Conservation (phyloP, 2,797 vertebrate genomes). For the Pseudotriccus pelzelni region DNA sequence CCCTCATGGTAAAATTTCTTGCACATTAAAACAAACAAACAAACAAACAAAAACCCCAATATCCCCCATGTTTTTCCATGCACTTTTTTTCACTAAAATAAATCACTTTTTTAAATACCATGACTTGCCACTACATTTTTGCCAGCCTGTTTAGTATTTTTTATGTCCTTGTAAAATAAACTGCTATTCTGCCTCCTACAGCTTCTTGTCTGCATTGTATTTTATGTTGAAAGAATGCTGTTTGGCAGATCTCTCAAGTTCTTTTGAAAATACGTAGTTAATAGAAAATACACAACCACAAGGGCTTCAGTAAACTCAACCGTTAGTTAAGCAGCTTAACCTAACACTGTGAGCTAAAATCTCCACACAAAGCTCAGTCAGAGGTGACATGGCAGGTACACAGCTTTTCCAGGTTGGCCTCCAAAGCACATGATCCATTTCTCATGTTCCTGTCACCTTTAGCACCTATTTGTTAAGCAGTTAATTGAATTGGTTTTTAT, state of each 20-base stretch:
- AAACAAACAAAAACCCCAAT: neutral
- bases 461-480: neutral
- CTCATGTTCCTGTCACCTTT: neutral
- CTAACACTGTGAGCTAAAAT: neutral
- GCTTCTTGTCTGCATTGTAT: neutral
- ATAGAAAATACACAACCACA: neutral
- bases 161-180: neutral
- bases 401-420: neutral
- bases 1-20: neutral
- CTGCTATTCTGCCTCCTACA: neutral
- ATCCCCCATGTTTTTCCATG: neutral
- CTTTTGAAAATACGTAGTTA: neutral
- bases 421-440: neutral
- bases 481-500: neutral
- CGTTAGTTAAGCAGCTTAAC: neutral
- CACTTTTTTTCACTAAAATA: neutral
- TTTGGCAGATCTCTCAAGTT: neutral
- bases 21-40: neutral
- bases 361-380: rapidly evolving
- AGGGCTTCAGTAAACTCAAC: neutral
- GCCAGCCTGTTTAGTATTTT: neutral
- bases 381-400: neutral
- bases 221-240: neutral
- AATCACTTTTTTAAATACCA: neutral
- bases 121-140: neutral